Conservation (phyloP, 64 coral and sea anemone species). For the Montipora sp. region DNA sequence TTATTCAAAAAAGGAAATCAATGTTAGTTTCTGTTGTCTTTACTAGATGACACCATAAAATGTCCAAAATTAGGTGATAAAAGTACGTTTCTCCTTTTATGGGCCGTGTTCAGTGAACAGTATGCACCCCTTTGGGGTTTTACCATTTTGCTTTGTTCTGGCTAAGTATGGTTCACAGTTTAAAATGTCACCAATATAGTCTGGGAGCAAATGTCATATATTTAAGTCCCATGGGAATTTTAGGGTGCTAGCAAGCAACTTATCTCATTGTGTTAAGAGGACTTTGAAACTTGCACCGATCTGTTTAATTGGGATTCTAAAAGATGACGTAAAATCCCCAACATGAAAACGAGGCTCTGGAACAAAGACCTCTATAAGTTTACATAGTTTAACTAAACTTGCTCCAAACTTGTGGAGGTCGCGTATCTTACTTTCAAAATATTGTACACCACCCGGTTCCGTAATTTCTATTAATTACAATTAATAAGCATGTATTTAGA, state of each 20-base stretch:
- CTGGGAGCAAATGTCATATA: conserved; percentile 43
- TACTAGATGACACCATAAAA: no score
- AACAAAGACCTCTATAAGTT: conserved; percentile 8
- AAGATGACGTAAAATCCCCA: conserved; percentile 23
- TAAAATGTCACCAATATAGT: not conserved
- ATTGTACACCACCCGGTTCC: no score
- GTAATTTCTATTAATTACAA: no score
- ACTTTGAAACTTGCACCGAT: not conserved
- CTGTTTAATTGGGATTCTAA: conserved; percentile 25
- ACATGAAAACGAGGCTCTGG: conserved; percentile 29
- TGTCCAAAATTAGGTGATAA: no score
- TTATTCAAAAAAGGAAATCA: no score
- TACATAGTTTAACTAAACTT: not conserved
- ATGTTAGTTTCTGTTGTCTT: no score
- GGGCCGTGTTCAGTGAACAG: no score
- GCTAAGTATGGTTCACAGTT: no score
- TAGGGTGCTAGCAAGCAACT: conserved; percentile 7
- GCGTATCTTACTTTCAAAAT: not conserved
- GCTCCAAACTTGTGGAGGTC: not conserved
- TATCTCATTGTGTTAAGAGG: conserved; percentile 25
- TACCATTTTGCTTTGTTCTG: no score
- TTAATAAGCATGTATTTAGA: no score
- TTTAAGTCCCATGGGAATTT: conserved; percentile 25
- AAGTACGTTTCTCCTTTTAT: no score
- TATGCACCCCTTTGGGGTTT: no score